Evolutionary conservation across 2,888 invertebrate genomes (phyloP), one percentile per base, ranked within the genome.

Genomic region (Ophion slaviceki): DNA sequence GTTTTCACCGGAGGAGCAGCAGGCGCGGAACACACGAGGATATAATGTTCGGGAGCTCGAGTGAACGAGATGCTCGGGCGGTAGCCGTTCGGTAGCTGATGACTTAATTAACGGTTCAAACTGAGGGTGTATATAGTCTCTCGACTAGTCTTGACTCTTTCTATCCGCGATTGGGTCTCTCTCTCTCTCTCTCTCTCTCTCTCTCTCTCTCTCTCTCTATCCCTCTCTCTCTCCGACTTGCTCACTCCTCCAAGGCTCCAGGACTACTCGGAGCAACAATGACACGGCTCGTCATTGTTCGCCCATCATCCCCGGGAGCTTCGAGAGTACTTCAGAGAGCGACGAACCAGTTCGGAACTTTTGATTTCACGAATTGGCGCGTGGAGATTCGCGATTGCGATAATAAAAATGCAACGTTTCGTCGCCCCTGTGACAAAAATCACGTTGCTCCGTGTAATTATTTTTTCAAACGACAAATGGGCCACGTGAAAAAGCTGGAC

Each of bases 41-140:
- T 72, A 74, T 74, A 66, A 80, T 74, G 74, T 45, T 74, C 40
- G 40, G 66, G 24, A 36, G 10, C 66, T 11, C 20, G 7, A 28
- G 72, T 59, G 59, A 45, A 64, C 64, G 68, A 74, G 83, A 76
- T 72, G 71, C 86, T 76, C 70, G 82, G 89, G 89, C 91, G 90
- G 90, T 88, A 90, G 92, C 91, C 90, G 91, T 91, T 91, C 93
- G 91, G 93, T 93, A 93, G 93, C 93, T 91, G 93, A 93, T 92
- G 92, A 91, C 92, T 92, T 92, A 93, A 93, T 93, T 92, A 91
- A 92, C 85, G 87, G 85, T 81, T 86, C 86, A 77, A 79, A 76
- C 74, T 67, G 80, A 80, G 74, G 74, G 45, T 80, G 80, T 67
- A 74, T 68, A 62, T 61, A 57, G 71, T 75, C 76, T 80, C 75